These are phyloP conservation scores for Muntiacus muntjak DNA, from an alignment of 2,113 vertebrate genomes.

Conservation along the genomic window DNA sequence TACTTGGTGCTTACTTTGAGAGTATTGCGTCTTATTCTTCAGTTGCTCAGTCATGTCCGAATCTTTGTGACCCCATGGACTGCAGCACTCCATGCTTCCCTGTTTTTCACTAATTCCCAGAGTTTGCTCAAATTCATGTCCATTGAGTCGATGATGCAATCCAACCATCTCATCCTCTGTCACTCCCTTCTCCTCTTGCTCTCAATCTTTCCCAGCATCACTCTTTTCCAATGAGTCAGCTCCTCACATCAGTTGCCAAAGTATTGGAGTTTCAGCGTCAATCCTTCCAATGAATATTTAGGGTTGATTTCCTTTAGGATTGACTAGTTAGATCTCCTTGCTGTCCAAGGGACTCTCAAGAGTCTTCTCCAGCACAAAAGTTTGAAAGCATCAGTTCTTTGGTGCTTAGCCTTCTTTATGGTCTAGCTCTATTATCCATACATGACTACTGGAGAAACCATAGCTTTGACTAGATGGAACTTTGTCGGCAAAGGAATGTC, in stretches of 20 bases:
- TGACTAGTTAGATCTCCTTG: not conserved
- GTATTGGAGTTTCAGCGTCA: not conserved
- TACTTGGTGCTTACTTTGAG: not conserved
- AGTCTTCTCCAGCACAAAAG: not conserved
- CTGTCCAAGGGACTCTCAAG: not conserved
- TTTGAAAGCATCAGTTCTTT: not conserved
- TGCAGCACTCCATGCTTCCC: not conserved
- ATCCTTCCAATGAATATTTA: not conserved
- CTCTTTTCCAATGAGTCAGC: not conserved
- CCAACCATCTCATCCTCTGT: not conserved
- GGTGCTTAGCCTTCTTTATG: not conserved
- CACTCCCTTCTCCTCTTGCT: not conserved
- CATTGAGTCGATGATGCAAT: not conserved
- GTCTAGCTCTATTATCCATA: not conserved
- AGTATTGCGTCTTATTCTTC: not conserved
- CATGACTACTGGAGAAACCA: not conserved
- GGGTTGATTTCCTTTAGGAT: not conserved
- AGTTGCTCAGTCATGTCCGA: not conserved
- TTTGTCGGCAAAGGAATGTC: not conserved
- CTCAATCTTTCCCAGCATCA: not conserved
- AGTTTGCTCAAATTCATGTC: not conserved
- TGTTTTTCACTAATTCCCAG: not conserved
- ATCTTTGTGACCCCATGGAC: not conserved
- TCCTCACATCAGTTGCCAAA: not conserved
- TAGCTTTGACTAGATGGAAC: not conserved